phyloP scores from a whole-genome alignment of 2,113 vertebrate genomes.

The Phalacrocorax carbo region DNA sequence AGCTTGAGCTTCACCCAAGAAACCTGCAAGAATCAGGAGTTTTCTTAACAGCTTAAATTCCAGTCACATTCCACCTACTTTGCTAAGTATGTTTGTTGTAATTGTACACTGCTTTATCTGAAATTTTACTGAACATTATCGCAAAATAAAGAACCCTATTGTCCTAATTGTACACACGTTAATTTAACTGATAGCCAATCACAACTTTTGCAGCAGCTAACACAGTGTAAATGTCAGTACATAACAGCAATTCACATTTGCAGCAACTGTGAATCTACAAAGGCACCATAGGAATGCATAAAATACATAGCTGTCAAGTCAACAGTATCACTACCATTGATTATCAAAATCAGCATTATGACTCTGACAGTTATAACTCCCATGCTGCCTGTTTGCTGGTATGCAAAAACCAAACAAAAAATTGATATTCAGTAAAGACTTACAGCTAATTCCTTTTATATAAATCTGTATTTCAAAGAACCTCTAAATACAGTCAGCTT shows the following conservation, averaged over 20 bases:
- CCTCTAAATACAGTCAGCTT: not conserved
- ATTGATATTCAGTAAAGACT: not conserved
- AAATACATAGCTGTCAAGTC: not conserved
- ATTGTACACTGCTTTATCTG: not conserved
- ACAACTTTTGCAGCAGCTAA: not conserved
- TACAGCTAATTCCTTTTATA: not conserved
- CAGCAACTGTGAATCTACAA: not conserved
- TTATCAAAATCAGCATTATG: not conserved
- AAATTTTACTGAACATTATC: not conserved
- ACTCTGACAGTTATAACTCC: not conserved
- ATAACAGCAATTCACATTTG: not conserved
- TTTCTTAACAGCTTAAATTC: not conserved
- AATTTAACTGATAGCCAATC: not conserved
- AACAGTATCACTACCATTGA: not conserved
- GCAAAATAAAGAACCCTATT: not conserved
- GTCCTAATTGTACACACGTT: not conserved
- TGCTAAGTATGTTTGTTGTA: not conserved
- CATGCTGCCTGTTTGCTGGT: not conserved
- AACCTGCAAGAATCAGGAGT: not conserved
- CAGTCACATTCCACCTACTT: not conserved
- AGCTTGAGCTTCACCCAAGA: not conserved
- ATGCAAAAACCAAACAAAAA: not conserved
- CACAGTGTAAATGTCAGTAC: not conserved
- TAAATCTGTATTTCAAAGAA: not conserved
- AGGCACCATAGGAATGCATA: not conserved